These are phyloP conservation scores for Polyodon spathula DNA, from an alignment of 2,113 vertebrate genomes.

Conservation along the genomic window DNA sequence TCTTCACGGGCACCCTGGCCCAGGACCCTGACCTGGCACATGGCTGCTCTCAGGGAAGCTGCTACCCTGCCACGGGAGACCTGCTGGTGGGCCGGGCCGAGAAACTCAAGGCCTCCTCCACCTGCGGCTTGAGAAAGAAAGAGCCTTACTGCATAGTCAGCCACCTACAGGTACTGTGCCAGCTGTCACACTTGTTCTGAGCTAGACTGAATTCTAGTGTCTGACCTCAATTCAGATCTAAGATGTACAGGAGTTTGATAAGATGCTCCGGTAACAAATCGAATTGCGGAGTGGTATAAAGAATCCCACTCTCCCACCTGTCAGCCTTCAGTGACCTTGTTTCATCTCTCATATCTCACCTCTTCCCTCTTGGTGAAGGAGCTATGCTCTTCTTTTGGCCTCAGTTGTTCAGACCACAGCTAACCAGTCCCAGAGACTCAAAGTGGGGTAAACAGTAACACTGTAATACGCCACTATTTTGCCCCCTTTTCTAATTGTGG, in stretches of 20 bases:
- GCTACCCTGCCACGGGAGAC: slow-evolving; percentile 89
- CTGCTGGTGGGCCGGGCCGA: slow-evolving; percentile 78
- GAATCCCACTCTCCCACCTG: too few relatives aligned
- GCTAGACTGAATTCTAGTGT: neutral
- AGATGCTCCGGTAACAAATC: too few relatives aligned
- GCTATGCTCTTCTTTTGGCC: too few relatives aligned
- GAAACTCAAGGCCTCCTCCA: slow-evolving; percentile 79
- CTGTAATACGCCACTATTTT: too few relatives aligned
- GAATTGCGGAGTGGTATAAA: too few relatives aligned
- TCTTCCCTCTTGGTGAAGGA: too few relatives aligned
- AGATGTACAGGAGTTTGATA: too few relatives aligned
- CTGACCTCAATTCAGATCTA: neutral
- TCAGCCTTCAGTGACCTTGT: too few relatives aligned
- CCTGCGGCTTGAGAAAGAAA: slow-evolving; percentile 72
- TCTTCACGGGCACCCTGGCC: slow-evolving; percentile 38
- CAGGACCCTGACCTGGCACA: slow-evolving; percentile 61
- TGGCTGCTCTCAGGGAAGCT: slow-evolving; percentile 82
- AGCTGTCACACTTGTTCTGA: neutral
- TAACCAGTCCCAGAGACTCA: too few relatives aligned
- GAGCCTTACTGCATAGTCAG: slow-evolving; percentile 93
- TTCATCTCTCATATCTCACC: slow-evolving; percentile 5
- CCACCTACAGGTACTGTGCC: slow-evolving; percentile 73
- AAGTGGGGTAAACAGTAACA: too few relatives aligned
- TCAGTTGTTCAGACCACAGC: too few relatives aligned
- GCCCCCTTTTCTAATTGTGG: too few relatives aligned